Evolutionary conservation across 2,888 invertebrate species (phyloP), one percentile per base, ranked within the genome.

Genomic region (Diogma glabrata): DNA sequence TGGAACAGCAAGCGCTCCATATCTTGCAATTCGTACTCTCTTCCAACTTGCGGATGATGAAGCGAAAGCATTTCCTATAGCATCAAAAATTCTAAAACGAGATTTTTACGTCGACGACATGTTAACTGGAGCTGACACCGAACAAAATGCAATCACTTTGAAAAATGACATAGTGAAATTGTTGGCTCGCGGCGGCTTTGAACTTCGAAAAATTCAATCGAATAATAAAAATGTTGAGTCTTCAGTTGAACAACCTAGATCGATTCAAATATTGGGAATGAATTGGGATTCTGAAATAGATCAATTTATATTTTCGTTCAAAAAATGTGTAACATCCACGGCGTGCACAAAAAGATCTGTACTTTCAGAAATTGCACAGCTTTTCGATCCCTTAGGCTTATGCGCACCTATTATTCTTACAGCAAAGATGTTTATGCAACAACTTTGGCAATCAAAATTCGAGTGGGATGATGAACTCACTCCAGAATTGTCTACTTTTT

Each of bases 31-130:
- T 16, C 38, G 19, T 10, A 4, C 33, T 2, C 33, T 12, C 16
- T 33, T 33, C 16, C 33, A 7, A 33, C 33, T 33, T 12, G 33
- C 33, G 5, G 16, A 33, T 14, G 33, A 33, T 33, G 7, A n/a
- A 10, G 5, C n/a, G 12, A 10, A 7, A 38, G 7, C 16, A 2
- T 38, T 16, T 38, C 4, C 38, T 16, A 2, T 17, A 14, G 14
- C 38, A 3, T 38, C 4, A 5, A 38, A 38, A 3, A 3, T 38
- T 38, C 38, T 38, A 7, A 38, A 8, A 19, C 6, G 19, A 7
- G 16, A 38, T 38, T 38, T 38, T 14, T 38, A 38, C 38, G 38
- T 38, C 19, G 38, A 38, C 38, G 38, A 38, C 16, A 38, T 38
- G 38, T 38, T 38, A 38, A 38, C 38, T 4, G 16, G 16, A 38